Evolutionary conservation across 2,797 vertebrate genomes (phyloP).

Genomic region (Sparus aurata): DNA sequence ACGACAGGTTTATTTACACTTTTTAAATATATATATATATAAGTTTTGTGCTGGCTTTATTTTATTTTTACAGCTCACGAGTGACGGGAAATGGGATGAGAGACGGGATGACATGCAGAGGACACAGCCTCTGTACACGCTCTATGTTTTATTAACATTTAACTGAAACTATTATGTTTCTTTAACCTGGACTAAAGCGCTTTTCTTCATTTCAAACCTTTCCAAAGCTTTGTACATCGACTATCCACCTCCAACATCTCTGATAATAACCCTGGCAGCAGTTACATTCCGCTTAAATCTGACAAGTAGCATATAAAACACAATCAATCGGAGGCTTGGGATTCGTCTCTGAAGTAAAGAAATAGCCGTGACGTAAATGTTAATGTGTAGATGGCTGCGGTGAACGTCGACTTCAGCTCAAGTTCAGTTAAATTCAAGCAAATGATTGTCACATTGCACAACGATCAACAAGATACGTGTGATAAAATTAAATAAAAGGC

Average conservation of each 20-base stretch:
- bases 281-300: background rate
- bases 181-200: background rate
- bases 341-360: background rate
- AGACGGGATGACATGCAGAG: no score
- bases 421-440: constrained; percentile 18
- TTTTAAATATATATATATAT: background rate
- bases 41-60: no score
- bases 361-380: background rate
- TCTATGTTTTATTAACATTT: background rate
- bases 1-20: background rate
- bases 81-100: no score
- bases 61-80: no score
- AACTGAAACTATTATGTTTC: background rate
- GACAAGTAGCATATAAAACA: background rate
- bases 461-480: constrained; percentile 15
- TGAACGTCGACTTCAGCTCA: constrained; percentile 11
- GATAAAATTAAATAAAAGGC: constrained; percentile 49
- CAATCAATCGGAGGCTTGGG: background rate
- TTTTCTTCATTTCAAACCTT: background rate
- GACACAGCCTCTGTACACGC: no score
- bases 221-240: background rate
- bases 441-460: constrained; percentile 44
- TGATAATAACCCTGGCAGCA: background rate
- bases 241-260: background rate
- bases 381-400: background rate